Evolutionary conservation across 2,797 vertebrate genomes (phyloP).

Genomic region (Xerus rutilus): DNA sequence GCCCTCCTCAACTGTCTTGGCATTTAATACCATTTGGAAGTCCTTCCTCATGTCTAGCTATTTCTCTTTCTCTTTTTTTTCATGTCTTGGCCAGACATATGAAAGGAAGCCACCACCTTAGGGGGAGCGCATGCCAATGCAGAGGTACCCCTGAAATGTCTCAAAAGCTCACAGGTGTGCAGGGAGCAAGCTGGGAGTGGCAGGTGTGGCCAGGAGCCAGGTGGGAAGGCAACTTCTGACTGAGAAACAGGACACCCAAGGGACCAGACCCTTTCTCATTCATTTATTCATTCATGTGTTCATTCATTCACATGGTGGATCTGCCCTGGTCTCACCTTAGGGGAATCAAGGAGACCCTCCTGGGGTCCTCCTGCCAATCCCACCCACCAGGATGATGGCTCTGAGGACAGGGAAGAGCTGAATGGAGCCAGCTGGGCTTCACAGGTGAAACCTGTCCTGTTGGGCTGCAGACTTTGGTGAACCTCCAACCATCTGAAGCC

Average conservation of each 20-base stretch:
- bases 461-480: accelerated
- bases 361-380: no score
- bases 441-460: no score
- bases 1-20: accelerated
- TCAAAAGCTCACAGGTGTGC: not conserved
- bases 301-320: not conserved
- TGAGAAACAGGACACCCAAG: not conserved
- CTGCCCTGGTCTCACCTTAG: not conserved
- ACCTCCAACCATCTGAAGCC: accelerated
- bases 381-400: not conserved
- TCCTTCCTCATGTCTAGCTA: not conserved
- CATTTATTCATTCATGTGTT: not conserved
- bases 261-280: not conserved
- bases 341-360: not conserved
- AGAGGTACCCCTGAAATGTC: not conserved
- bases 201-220: not conserved
- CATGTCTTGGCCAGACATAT: not conserved
- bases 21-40: not conserved
- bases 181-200: no score
- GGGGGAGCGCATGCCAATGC: accelerated
- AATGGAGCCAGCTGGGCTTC: no score
- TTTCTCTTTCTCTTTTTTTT: not conserved
- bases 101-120: no score
- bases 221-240: not conserved
- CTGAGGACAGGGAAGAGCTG: not conserved